Conservation (phyloP, 2,797 vertebrate species). For the Mionectes olivaceus region DNA sequence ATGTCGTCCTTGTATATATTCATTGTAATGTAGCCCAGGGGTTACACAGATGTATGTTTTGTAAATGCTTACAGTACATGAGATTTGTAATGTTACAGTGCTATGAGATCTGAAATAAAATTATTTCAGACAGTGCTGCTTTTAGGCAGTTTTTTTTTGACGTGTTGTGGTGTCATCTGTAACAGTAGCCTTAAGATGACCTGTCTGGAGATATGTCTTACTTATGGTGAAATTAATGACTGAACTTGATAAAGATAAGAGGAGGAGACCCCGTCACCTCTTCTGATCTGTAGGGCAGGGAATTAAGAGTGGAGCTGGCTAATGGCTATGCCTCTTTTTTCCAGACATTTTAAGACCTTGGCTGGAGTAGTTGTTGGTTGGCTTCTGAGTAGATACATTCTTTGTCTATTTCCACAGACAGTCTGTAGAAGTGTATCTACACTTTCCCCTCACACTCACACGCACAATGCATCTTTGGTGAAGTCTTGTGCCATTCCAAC, state of each 20-base stretch:
- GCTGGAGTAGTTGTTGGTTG: not conserved
- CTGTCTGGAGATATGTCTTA: not conserved
- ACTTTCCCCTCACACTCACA: not conserved
- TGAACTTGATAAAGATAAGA: not conserved
- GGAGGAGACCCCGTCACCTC: not conserved
- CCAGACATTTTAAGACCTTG: not conserved
- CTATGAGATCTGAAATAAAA: not conserved
- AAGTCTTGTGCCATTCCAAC: not conserved
- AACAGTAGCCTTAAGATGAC: not conserved
- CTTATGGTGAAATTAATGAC: not conserved
- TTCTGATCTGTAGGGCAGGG: not conserved
- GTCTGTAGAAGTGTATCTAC: not conserved
- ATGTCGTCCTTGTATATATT: not conserved
- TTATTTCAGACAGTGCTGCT: not conserved
- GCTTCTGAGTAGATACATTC: not conserved
- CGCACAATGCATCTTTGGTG: not conserved
- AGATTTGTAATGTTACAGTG: not conserved
- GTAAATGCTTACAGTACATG: not conserved
- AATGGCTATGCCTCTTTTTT: not conserved
- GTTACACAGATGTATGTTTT: not conserved
- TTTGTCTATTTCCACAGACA: not conserved
- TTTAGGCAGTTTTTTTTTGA: not conserved
- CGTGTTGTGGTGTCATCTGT: not conserved
- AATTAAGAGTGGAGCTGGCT: not conserved
- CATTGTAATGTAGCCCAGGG: not conserved